phyloP scores from a whole-genome alignment of 2,797 vertebrate genomes.

The Mormyrops attenuatus region DNA sequence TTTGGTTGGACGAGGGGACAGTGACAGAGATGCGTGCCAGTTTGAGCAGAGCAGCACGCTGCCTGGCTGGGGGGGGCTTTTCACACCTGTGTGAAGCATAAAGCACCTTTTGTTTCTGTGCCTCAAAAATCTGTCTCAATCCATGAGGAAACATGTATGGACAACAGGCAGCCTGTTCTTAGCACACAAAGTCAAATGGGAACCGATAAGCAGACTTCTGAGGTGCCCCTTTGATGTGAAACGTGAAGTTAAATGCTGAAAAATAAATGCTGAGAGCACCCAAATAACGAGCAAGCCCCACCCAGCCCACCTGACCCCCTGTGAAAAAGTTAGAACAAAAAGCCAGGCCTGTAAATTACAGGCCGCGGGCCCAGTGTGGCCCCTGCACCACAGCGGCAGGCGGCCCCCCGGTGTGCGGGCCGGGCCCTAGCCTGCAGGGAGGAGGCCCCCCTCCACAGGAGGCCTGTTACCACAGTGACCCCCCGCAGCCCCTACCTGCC shows the following conservation, averaged over 20 bases:
- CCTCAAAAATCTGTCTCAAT: background rate
- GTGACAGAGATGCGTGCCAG: background rate
- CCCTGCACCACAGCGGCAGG: constrained; percentile 32
- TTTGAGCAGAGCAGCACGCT: background rate
- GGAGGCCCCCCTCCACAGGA: constrained; percentile 45
- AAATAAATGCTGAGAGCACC: background rate
- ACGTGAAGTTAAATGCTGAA: constrained; percentile 3
- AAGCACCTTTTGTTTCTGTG: background rate
- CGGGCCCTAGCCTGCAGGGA: constrained; percentile 43
- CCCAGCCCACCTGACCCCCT: background rate
- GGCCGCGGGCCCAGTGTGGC: constrained; percentile 41
- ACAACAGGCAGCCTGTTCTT: background rate
- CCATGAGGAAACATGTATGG: background rate
- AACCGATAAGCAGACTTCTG: background rate
- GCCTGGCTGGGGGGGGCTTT: background rate
- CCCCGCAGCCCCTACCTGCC: constrained; percentile 30
- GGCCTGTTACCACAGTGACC: background rate
- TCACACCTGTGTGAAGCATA: background rate
- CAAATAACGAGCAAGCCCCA: background rate
- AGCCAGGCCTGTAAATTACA: constrained; percentile 43
- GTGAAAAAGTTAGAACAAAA: constrained; percentile 19
- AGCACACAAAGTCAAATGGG: background rate
- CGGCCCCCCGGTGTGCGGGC: constrained; percentile 39
- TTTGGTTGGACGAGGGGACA: background rate
- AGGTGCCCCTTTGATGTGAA: background rate